Evolutionary conservation across 2,797 vertebrate species (phyloP).

Genomic region (Crax fasciolata): DNA sequence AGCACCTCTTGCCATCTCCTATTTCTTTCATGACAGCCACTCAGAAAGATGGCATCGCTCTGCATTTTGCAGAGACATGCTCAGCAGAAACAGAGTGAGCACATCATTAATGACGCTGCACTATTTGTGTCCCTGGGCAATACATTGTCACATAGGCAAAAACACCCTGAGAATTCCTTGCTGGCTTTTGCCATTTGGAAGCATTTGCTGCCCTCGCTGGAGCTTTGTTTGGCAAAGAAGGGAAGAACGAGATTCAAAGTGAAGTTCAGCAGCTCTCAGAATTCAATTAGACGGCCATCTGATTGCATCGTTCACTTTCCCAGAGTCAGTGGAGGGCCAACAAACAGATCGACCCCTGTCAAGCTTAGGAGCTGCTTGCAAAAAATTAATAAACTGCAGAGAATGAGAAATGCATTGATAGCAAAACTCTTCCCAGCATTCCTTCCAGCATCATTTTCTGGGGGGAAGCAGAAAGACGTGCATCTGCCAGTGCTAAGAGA

Average conservation of each 20-base stretch:
- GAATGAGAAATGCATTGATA: fast-evolving
- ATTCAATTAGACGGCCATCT: neutral
- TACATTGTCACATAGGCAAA: neutral
- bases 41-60: neutral
- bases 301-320: neutral
- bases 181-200: neutral
- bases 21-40: fast-evolving
- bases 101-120: neutral
- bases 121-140: neutral
- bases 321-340: neutral
- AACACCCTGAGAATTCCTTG: neutral
- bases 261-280: neutral
- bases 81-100: neutral
- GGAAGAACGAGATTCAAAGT: neutral
- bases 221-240: neutral
- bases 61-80: fast-evolving
- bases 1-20: neutral
- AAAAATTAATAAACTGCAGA: neutral
- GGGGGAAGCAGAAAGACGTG: neutral
- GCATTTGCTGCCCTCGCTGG: neutral
- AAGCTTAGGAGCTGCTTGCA: neutral
- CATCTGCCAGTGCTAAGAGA: neutral
- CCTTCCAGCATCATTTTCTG: neutral
- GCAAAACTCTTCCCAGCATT: neutral
- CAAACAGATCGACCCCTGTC: neutral